Base-by-base conservation (phyloP, 2,113 vertebrate genomes). In the Lepidothrix coronata region DNA sequence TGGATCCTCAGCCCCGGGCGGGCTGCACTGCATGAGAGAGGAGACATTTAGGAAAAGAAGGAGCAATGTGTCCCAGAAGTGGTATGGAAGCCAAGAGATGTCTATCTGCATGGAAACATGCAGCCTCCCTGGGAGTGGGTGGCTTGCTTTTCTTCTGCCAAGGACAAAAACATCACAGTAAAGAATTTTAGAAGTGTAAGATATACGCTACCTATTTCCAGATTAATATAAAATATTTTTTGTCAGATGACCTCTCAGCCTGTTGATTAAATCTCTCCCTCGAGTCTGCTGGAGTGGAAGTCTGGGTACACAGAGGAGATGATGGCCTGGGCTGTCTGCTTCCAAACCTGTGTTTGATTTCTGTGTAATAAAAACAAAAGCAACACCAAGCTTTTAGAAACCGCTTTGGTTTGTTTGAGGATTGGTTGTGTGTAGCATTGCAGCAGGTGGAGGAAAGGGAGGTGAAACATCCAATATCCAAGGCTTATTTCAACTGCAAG, bases 281-380 rank as follows among this genome's bases (percentile, higher is more conserved):
- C 12, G 5, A 73, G 12, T 41, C 43, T 51, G 8, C 49, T 76
- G 2, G 83, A 78, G 62, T 85, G 62, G 89, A 91, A 94, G 48
- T 85, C 61, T 94, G 88, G 65, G 55, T 11, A 2, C 59, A 23
- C 28, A 24, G 79, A 94, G 85, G 90, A 97, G 93, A 85, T 71
- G 71, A 86, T 33, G 6, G 91, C 81, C 76, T 63, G 51, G 35
- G 78, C 81, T 77, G 82, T 91, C 93, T 95, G 87, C 78, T 94
- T 96, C 93, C 93, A 95, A 84, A 93, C 67, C 63, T 28, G 4
- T 67, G 55, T 87, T 92, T 85, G 72, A 65, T 28, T 95, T 92
- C 70, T 78, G 77, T 70, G n/a, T 61, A 14, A 75, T 31, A 63
- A 86, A 93, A 95, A 72, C 72, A 91, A 91, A 85, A 93, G 76